These are phyloP conservation scores for Papilio dardanus DNA, from an alignment of 1,140 invertebrate species.

Conservation along the genomic window DNA sequence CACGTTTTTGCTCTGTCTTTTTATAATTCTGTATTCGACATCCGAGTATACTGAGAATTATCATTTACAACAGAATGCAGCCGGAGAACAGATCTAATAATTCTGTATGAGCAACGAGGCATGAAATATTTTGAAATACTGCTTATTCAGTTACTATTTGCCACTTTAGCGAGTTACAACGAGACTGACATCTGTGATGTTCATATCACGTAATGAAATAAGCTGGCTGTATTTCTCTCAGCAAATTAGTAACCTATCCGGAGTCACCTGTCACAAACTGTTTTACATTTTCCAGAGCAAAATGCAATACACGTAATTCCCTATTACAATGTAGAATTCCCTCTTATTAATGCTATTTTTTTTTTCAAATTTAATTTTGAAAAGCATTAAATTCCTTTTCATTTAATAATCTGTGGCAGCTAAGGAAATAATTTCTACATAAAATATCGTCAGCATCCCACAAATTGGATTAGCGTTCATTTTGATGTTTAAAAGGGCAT, in stretches of 20 bases:
- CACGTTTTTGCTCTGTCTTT: background rate
- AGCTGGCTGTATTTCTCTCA: background rate
- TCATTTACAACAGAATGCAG: conserved; percentile 14
- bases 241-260: no score
- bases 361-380: background rate
- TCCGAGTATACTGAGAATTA: background rate
- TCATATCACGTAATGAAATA: background rate
- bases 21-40: background rate
- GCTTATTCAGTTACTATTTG: conserved; percentile 17
- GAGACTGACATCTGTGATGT: background rate
- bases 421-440: background rate
- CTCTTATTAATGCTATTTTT: no score
- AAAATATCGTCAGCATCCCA: conserved; percentile 8
- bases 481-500: conserved; percentile 39
- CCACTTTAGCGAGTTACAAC: conserved; percentile 7
- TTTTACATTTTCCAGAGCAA: background rate
- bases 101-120: conserved; percentile 11
- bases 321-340: no score
- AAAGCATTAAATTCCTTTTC: no score
- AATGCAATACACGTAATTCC: background rate
- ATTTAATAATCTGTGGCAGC: background rate
- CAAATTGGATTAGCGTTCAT: conserved; percentile 52
- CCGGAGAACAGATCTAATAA: conserved; percentile 16
- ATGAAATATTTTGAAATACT: conserved; percentile 10
- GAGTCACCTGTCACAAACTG: no score